These are phyloP conservation scores for Phyllostomus hastatus DNA, from an alignment of 2,113 vertebrate genomes.

Conservation along the genomic window DNA sequence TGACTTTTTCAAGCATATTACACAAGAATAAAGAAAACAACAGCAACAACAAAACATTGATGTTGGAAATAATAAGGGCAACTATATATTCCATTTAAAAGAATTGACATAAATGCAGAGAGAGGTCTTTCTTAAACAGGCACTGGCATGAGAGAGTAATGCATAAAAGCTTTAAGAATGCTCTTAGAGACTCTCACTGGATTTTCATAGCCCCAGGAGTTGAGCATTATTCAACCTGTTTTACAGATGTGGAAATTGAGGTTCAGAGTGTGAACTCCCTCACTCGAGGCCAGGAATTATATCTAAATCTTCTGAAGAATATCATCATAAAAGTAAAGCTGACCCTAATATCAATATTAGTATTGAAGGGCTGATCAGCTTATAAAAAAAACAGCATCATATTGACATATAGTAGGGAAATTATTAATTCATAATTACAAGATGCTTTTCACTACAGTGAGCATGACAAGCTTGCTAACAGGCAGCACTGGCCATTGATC, in stretches of 20 bases:
- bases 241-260: background rate
- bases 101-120: background rate
- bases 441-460: constrained; percentile 26
- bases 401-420: background rate
- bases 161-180: background rate
- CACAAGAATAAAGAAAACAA: background rate
- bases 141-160: background rate
- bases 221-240: background rate
- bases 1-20: background rate
- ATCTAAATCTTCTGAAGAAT: background rate
- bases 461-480: constrained; percentile 62
- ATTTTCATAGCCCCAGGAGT: background rate
- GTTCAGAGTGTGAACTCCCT: background rate
- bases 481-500: constrained; percentile 73
- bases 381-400: background rate
- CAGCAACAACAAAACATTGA: background rate
- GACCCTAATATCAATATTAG: background rate
- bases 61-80: background rate
- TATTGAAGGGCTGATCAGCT: background rate
- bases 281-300: background rate
- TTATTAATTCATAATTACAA: constrained; percentile 35
- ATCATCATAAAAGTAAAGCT: background rate
- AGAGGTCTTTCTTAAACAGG: background rate
- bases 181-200: background rate
- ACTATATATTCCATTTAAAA: background rate